Conservation (phyloP, 2,113 vertebrate species). For the Megatriorchis doriae region DNA sequence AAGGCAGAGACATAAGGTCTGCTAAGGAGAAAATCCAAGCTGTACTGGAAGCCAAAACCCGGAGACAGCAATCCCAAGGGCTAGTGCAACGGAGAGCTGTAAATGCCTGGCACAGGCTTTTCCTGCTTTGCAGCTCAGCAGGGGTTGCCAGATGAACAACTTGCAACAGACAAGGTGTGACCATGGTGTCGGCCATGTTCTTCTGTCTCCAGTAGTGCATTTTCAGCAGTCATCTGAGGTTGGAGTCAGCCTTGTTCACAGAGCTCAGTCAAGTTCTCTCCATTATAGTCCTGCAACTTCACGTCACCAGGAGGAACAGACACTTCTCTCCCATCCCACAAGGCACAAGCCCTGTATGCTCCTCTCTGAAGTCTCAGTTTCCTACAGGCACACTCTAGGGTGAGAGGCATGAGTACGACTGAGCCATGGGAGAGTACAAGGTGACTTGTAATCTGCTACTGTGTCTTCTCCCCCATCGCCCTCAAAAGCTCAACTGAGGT, state of each 20-base stretch:
- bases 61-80: neutral
- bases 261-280: neutral
- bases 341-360: neutral
- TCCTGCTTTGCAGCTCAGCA: neutral
- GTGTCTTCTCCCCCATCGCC: neutral
- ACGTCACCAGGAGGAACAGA: rapidly evolving
- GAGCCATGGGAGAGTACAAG: neutral
- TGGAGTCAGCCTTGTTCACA: neutral
- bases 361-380: neutral
- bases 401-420: rapidly evolving
- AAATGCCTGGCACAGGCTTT: neutral
- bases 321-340: neutral
- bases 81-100: neutral
- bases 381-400: neutral
- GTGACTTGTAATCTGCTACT: neutral
- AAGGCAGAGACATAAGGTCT: neutral
- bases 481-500: neutral
- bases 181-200: neutral
- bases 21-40: neutral
- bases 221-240: neutral
- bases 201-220: rapidly evolving
- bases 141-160: neutral
- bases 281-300: neutral
- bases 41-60: neutral
- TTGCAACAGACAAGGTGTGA: neutral